phyloP scores from a whole-genome alignment of 2,797 vertebrate species.

The Morus bassanus region DNA sequence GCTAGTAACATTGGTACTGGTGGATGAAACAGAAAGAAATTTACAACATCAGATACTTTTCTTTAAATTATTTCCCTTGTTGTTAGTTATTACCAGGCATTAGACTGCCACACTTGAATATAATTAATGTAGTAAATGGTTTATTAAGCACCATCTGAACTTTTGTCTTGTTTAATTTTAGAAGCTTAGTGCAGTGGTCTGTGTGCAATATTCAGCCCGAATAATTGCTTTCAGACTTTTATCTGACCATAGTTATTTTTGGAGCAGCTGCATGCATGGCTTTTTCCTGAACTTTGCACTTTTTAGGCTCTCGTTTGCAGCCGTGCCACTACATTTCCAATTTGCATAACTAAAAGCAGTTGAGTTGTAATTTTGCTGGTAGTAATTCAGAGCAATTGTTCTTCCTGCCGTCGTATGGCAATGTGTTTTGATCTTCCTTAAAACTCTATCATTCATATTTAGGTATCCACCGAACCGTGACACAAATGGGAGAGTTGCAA shows the following conservation, averaged over 20 bases:
- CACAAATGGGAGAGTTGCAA: neutral
- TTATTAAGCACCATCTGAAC: slow-evolving; percentile 60
- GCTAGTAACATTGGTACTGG: neutral
- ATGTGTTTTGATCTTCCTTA: neutral
- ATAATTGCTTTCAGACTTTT: slow-evolving; percentile 56
- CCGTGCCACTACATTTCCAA: neutral
- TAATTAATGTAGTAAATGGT: slow-evolving; percentile 57
- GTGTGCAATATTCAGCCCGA: slow-evolving; percentile 42
- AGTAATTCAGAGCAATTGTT: neutral
- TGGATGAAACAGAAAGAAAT: slow-evolving; percentile 4
- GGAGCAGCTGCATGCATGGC: neutral
- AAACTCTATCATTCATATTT: neutral
- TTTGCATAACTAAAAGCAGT: neutral
- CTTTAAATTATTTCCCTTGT: slow-evolving; percentile 13
- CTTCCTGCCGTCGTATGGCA: neutral
- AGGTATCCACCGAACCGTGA: neutral
- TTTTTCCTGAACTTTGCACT: slow-evolving; percentile 36
- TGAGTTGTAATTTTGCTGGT: neutral
- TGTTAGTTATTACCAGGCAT: slow-evolving; percentile 37
- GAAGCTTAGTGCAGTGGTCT: slow-evolving; percentile 53
- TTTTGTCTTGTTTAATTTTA: slow-evolving; percentile 54
- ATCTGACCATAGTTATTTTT: slow-evolving; percentile 41
- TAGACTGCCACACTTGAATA: slow-evolving; percentile 29
- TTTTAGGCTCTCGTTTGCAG: neutral
- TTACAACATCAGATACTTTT: slow-evolving; percentile 1